Evolutionary conservation across 2,113 vertebrate genomes (phyloP).

Genomic region (Ibidorhyncha struthersii): DNA sequence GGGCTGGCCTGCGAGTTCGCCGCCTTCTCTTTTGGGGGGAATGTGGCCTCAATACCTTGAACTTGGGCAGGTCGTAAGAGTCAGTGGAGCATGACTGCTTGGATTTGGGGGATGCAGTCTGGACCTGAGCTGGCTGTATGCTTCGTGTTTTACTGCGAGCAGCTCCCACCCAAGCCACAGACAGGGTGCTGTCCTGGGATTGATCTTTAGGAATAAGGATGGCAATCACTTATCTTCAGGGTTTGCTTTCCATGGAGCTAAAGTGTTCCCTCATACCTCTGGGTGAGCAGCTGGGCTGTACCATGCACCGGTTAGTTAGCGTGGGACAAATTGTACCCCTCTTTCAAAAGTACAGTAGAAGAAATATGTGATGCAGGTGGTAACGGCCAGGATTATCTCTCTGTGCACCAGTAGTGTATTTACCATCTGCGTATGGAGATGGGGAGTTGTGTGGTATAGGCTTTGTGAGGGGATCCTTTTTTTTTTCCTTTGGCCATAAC

Average conservation of each 20-base stretch:
- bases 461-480: background rate
- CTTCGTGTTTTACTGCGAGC: accelerated
- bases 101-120: background rate
- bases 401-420: background rate
- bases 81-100: too few relatives aligned
- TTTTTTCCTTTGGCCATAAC: background rate
- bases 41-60: background rate
- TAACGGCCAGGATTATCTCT: background rate
- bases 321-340: background rate
- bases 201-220: background rate
- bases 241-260: background rate
- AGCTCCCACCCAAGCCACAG: accelerated
- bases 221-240: background rate
- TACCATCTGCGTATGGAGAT: background rate
- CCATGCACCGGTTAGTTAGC: too few relatives aligned
- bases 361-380: background rate
- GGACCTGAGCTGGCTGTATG: background rate
- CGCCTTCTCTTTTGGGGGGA: background rate
- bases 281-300: background rate
- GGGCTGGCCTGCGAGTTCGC: background rate
- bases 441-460: background rate
- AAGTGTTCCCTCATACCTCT: background rate
- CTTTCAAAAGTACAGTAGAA: background rate
- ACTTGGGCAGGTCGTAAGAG: background rate
- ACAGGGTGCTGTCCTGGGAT: background rate